Evolutionary conservation across 2,888 invertebrate species (phyloP), one percentile per base, ranked within the genome.

Genomic region (Cheilosia variabilis): DNA sequence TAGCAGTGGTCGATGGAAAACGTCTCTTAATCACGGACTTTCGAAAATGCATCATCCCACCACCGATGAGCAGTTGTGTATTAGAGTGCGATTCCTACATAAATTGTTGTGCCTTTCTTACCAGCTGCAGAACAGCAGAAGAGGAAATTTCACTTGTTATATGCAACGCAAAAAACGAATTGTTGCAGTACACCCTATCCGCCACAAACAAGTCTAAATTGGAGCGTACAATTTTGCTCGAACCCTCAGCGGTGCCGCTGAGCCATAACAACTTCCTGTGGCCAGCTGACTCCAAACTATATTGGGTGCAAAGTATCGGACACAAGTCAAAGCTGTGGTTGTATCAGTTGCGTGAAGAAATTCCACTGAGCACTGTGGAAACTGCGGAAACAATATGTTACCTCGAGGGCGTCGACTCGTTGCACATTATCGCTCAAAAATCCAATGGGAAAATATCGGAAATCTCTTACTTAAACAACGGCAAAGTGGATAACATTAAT

Each of bases 1-100:
- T 96, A 4, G 94, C 94, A 88, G 97, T 97, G 13, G 95, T 97
- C 87, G 96, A 97, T 93, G 96, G 96, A 87, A 94, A 93, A 73
- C 94, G 94, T 87, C 88, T 96, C 27, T 92, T 96, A 57, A 86
- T 97, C 53, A 97, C 97, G 10, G 94, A 95, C 43, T 96, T 97
- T 89, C 94, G 95, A 87, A 93, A 94, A 83, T 94, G 95, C 76
- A 93, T 97, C 27, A 93, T 97, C 13, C 98, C 98, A 34, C 98
- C 98, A 1, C 98, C 98, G 43, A 95, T 97, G 96, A 93, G 94
- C 78, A 95, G 95, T 65, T 93, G 93, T 68, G 93, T 93, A 88
- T 89, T 96, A 15, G 90, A 93, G 65, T 91, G 94, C 75, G 92
- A 94, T 0, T 90, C 91, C 31, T 92, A 94, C 81, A 93, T 96